These are phyloP conservation scores for Pseudomyrmex gracilis DNA, from an alignment of 1,140 invertebrate genomes.

Conservation along the genomic window DNA sequence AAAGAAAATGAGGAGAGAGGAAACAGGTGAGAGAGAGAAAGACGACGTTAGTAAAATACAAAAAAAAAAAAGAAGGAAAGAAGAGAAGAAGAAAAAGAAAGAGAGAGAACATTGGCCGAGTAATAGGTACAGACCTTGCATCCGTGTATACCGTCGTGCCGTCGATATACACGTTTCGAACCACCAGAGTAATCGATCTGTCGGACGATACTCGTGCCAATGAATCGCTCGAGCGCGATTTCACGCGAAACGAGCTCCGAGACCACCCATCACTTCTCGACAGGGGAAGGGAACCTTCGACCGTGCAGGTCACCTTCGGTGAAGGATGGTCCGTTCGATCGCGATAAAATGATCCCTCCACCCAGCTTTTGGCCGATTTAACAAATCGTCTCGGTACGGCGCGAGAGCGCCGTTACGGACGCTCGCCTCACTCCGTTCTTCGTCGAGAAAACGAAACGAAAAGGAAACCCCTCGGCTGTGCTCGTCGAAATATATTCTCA, in stretches of 20 bases:
- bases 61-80: background rate
- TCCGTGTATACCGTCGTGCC: conserved; percentile 51
- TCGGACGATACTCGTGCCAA: conserved; percentile 76
- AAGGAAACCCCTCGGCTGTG: background rate
- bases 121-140: conserved; percentile 56
- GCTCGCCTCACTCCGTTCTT: conserved; percentile 22
- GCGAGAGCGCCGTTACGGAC: conserved; percentile 31
- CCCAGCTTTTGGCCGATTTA: conserved; percentile 74
- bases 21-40: conserved; percentile 8
- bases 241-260: conserved; percentile 67
- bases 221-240: conserved; percentile 79
- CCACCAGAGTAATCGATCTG: conserved; percentile 78
- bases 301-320: conserved; percentile 61
- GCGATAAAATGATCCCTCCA: conserved; percentile 78
- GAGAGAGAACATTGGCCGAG: conserved; percentile 32
- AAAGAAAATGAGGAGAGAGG: conserved; percentile 28
- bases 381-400: conserved; percentile 72
- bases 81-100: background rate
- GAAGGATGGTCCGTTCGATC: conserved; percentile 78
- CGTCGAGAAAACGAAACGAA: conserved; percentile 34
- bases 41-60: conserved; percentile 4
- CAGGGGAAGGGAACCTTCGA: conserved; percentile 51
- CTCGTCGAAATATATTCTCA: background rate
- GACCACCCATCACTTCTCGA: conserved; percentile 67
- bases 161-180: conserved; percentile 57